Conservation (phyloP, 2,888 invertebrate genomes). For the Globia sparganii region DNA sequence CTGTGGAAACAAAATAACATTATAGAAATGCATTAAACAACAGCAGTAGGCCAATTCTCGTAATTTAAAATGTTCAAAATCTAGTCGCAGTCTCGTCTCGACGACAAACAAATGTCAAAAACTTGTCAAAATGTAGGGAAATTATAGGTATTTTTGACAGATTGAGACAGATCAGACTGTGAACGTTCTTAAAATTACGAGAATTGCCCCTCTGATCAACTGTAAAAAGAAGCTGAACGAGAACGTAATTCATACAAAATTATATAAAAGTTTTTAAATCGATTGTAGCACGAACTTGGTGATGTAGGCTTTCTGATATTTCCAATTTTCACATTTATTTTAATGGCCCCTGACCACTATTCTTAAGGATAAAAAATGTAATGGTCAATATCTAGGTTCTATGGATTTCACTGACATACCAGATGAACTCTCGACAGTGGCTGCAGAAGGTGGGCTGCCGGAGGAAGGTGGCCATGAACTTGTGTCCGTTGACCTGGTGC, state of each 20-base stretch:
- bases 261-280: neutral
- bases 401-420: conserved; percentile 85
- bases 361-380: neutral
- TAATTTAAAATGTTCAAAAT: no score
- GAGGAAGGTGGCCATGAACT: conserved; percentile 99
- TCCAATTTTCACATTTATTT: neutral
- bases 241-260: neutral
- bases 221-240: neutral
- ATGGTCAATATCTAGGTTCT: neutral
- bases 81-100: no score
- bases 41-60: no score
- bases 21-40: conserved; percentile 2
- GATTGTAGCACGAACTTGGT: neutral
- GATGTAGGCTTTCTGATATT: neutral
- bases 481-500: conserved; percentile 99
- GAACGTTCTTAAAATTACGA: no score
- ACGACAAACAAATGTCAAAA: no score
- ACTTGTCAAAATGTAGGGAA: no score
- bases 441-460: conserved; percentile 99
- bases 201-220: no score
- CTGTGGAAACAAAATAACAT: conserved; percentile 90
- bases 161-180: no score
- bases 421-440: conserved; percentile 99
- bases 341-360: neutral
- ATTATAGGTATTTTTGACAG: no score